Conservation (phyloP, 2,113 vertebrate genomes). For the Dromiciops gliroides region DNA sequence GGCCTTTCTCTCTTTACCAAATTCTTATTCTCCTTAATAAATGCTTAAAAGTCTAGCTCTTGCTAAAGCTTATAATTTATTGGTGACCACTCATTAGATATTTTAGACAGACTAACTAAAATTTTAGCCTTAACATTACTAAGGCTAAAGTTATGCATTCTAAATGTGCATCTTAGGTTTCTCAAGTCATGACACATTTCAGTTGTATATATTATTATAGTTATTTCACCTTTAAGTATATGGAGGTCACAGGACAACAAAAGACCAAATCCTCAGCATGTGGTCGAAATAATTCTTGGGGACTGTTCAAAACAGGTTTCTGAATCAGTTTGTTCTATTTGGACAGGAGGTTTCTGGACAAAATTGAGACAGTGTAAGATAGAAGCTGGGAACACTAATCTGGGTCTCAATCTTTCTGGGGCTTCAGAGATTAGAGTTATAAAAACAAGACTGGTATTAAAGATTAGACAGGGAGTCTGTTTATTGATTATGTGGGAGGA, state of each 20-base stretch:
- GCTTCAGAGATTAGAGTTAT: not conserved
- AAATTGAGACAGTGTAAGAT: not conserved
- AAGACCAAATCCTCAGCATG: not conserved
- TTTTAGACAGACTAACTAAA: too few relatives aligned
- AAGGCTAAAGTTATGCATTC: not conserved
- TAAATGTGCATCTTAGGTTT: not conserved
- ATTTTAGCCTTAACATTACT: too few relatives aligned
- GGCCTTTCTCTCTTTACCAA: too few relatives aligned
- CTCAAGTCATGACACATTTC: not conserved
- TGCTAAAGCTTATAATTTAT: too few relatives aligned
- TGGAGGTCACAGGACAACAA: not conserved
- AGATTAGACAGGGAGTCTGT: not conserved
- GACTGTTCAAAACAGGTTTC: not conserved
- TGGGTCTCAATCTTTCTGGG: not conserved
- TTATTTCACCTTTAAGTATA: not conserved
- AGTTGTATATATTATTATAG: not conserved
- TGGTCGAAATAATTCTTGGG: not conserved
- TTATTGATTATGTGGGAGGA: too few relatives aligned
- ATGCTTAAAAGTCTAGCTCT: too few relatives aligned
- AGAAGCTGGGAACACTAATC: not conserved
- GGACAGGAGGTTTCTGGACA: not conserved
- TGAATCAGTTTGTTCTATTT: not conserved
- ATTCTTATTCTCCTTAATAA: too few relatives aligned
- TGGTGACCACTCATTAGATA: too few relatives aligned
- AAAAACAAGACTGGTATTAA: not conserved